Evolutionary conservation across 1,140 invertebrate genomes (phyloP).

Genomic region (Brachionus rubens): DNA sequence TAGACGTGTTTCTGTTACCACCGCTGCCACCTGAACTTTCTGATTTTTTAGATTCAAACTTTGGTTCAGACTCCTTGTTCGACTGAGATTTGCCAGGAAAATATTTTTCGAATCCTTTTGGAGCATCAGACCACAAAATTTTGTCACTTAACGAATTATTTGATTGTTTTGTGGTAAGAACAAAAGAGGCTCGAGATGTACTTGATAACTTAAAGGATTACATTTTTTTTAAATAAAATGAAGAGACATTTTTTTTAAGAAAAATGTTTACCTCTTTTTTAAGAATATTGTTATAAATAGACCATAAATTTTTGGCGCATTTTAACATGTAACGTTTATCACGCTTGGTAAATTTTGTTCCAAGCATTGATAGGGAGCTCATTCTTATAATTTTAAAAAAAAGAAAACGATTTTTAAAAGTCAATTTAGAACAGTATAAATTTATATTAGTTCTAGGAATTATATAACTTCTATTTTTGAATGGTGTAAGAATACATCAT

Average conservation of each 20-base stretch:
- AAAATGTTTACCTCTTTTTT: constrained; percentile 9
- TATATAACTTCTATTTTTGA: constrained; percentile 10
- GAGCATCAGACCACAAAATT: constrained; percentile 53
- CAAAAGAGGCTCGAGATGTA: neutral
- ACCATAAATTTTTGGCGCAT: constrained; percentile 5
- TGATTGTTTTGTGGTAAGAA: neutral
- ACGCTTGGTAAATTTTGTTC: constrained; percentile 36
- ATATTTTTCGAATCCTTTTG: constrained; percentile 88
- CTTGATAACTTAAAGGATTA: neutral
- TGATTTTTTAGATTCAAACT: constrained; percentile 20
- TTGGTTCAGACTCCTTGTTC: constrained; percentile 39
- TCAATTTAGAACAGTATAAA: neutral
- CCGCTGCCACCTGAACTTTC: constrained; percentile 53
- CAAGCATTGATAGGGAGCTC: constrained; percentile 42
- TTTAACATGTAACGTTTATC: constrained; percentile 32
- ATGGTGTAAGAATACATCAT: constrained; percentile 41
- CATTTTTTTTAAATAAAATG: neutral
- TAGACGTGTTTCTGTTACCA: neutral
- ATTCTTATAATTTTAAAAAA: neutral
- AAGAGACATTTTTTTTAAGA: neutral
- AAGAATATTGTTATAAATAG: constrained; percentile 35
- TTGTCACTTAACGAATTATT: neutral
- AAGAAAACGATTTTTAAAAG: neutral
- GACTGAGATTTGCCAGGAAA: constrained; percentile 63
- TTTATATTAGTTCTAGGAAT: neutral